Evolutionary conservation across 2,797 vertebrate species (phyloP).

Genomic region (Pangasius macronema): DNA sequence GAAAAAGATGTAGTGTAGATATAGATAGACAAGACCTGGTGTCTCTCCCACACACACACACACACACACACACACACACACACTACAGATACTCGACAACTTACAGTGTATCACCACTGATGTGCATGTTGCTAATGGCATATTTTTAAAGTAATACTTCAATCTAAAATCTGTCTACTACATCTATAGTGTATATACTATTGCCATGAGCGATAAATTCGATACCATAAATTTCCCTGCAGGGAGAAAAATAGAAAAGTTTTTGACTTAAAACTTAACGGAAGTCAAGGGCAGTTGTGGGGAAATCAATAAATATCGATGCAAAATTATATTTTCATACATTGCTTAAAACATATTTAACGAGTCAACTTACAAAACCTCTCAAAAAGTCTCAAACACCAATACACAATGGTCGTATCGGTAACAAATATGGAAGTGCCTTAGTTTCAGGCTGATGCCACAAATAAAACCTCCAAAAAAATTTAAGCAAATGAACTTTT

Average conservation of each 20-base stretch:
- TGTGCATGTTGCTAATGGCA: not conserved
- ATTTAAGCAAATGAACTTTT: not conserved
- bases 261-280: not conserved
- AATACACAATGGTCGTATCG: too few relatives aligned
- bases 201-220: not conserved
- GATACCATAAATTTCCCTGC: not conserved
- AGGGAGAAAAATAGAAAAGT: not conserved
- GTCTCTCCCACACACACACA: not conserved
- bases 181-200: not conserved
- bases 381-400: too few relatives aligned
- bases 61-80: not conserved
- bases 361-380: too few relatives aligned
- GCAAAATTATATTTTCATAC: not conserved
- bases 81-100: not conserved
- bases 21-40: constrained; percentile 19
- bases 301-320: not conserved
- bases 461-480: not conserved
- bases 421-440: not conserved
- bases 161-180: constrained; percentile 5
- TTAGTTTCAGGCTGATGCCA: not conserved
- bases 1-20: constrained; percentile 42
- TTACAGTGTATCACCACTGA: not conserved
- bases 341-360: too few relatives aligned
- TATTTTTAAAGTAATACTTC: not conserved
- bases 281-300: not conserved